Conservation (phyloP, 2,113 vertebrate species). For the Taxidea taxus region DNA sequence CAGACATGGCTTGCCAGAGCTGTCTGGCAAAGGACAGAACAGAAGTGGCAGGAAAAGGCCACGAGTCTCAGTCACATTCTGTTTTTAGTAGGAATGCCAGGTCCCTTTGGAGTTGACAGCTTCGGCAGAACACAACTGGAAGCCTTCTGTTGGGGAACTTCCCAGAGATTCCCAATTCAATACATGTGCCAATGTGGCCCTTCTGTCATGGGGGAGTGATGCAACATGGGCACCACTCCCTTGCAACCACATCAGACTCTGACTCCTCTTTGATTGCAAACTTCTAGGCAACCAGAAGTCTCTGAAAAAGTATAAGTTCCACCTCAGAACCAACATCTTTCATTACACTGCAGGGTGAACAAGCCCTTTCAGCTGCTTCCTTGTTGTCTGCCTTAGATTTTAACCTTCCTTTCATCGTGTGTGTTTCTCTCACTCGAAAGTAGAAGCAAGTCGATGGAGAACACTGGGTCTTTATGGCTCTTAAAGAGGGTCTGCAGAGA, state of each 20-base stretch:
- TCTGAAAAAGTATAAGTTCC: slow-evolving; percentile 57
- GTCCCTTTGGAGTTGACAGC: slow-evolving; percentile 41
- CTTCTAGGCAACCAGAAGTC: slow-evolving; percentile 62
- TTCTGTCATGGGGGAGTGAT: background rate
- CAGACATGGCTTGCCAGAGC: background rate
- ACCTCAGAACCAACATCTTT: slow-evolving; percentile 62
- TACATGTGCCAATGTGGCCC: background rate
- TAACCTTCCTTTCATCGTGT: slow-evolving; percentile 69
- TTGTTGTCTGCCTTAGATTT: slow-evolving; percentile 71
- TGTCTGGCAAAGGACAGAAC: background rate
- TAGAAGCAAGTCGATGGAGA: slow-evolving; percentile 29
- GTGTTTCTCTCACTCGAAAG: slow-evolving; percentile 57
- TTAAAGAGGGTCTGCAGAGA: slow-evolving; percentile 52
- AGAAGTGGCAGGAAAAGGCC: slow-evolving; percentile 47
- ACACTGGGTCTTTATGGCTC: slow-evolving; percentile 40
- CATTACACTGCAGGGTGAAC: slow-evolving; percentile 56
- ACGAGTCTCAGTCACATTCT: background rate
- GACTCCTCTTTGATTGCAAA: slow-evolving; percentile 67
- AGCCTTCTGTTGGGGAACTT: slow-evolving; percentile 54
- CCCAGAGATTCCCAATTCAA: slow-evolving; percentile 54
- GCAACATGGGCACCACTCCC: slow-evolving; percentile 12
- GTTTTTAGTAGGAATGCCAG: slow-evolving; percentile 3
- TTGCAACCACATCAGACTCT: slow-evolving; percentile 59
- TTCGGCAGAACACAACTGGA: slow-evolving; percentile 41
- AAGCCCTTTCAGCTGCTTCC: slow-evolving; percentile 58